These are phyloP conservation scores for Asobara japonica DNA, from an alignment of 1,140 invertebrate genomes.

Conservation along the genomic window DNA sequence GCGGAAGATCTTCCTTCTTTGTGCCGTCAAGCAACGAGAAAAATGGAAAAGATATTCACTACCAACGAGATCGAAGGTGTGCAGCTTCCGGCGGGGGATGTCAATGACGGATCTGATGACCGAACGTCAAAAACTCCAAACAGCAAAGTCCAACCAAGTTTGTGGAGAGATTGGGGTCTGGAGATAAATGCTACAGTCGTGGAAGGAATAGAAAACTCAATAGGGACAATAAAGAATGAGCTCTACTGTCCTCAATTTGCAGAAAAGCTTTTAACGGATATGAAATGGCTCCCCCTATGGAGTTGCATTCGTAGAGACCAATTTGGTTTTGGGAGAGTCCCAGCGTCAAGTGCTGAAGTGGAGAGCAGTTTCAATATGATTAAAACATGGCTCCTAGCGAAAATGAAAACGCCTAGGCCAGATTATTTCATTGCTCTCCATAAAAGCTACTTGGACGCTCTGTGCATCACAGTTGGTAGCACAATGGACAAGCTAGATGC, in stretches of 20 bases:
- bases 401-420: not conserved
- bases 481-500: not conserved
- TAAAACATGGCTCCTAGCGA: constrained; percentile 31
- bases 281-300: constrained; percentile 34
- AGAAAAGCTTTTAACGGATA: constrained; percentile 28
- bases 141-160: not conserved
- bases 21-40: not conserved
- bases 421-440: not conserved
- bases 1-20: not conserved
- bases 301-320: constrained; percentile 21
- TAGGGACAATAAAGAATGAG: constrained; percentile 16
- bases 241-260: constrained; percentile 18
- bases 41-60: not conserved
- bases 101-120: not conserved
- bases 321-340: constrained; percentile 39
- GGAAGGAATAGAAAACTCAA: not conserved
- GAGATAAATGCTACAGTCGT: not conserved
- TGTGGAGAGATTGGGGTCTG: constrained; percentile 18
- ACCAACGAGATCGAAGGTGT: not conserved
- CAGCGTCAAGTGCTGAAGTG: constrained; percentile 37
- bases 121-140: not conserved
- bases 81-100: not conserved
- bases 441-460: not conserved
- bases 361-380: constrained; percentile 42
- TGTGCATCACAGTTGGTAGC: not conserved